Percentiles rank a stretch among this genome's conserved stretches.
Conservation (phyloP, 2,888 invertebrate genomes). For the Branchellion lobata region DNA sequence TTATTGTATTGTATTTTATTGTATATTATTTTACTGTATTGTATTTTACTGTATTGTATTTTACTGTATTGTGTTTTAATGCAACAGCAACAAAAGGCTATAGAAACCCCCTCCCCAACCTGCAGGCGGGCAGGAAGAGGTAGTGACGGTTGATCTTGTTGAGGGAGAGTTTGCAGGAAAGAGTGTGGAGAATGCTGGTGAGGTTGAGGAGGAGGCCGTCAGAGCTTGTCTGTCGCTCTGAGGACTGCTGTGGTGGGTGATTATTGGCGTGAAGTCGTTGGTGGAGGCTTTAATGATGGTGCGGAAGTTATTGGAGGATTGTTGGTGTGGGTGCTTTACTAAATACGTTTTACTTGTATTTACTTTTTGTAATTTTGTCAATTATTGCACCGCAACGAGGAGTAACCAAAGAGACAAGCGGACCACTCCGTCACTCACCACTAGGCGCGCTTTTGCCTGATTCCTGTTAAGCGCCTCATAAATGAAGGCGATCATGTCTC, state of each 20-base stretch:
- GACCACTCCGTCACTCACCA: not conserved
- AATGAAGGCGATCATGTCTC: not conserved
- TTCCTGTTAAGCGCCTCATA: not conserved
- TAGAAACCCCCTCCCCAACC: slow-evolving; percentile 51
- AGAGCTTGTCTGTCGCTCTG: slow-evolving; percentile 82
- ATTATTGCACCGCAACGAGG: no score
- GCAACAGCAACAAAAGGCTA: not conserved
- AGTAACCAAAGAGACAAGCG: no score
- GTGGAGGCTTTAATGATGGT: not conserved
- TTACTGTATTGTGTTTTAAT: no score
- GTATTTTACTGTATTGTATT: no score
- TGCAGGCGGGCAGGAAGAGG: slow-evolving; percentile 74
- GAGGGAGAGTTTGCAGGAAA: slow-evolving; percentile 82
- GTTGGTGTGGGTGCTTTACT: not conserved
- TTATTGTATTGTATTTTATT: no score
- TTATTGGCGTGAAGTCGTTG: not conserved
- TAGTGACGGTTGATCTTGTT: slow-evolving; percentile 83
- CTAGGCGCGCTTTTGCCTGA: not conserved
- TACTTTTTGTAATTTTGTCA: no score
- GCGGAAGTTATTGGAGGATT: not conserved
- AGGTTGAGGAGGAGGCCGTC: slow-evolving; percentile 95
- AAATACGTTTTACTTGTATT: not conserved
- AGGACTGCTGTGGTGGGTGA: slow-evolving; percentile 59
- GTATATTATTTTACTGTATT: no score
- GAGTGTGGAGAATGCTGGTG: slow-evolving; percentile 82